Evolutionary conservation across 1,140 invertebrate species (phyloP).

Genomic region (Pogonus chalceus): DNA sequence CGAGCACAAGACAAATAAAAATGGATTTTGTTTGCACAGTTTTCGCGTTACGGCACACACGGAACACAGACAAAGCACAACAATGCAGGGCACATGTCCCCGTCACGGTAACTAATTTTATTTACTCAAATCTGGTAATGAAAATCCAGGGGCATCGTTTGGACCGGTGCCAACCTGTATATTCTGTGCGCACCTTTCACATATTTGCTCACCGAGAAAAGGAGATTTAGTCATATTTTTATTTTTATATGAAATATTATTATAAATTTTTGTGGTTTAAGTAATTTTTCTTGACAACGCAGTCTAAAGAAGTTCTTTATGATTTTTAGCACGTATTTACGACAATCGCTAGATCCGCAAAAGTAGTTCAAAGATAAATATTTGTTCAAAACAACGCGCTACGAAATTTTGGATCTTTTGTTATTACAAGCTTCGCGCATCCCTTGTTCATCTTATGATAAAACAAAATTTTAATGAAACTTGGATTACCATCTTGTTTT

Average conservation of each 20-base stretch:
- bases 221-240: too few relatives aligned
- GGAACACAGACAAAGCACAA: neutral
- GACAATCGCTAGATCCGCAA: neutral
- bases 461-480: neutral
- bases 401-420: too few relatives aligned
- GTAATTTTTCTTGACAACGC: too few relatives aligned
- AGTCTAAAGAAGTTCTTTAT: too few relatives aligned
- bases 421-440: too few relatives aligned
- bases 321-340: neutral
- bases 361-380: constrained; percentile 1
- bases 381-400: constrained; percentile 1
- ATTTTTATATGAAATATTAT: too few relatives aligned
- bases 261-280: too few relatives aligned
- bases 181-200: too few relatives aligned
- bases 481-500: too few relatives aligned
- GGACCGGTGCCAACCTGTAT: neutral
- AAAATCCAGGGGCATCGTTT: neutral
- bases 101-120: neutral
- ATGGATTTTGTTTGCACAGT: neutral
- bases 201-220: too few relatives aligned
- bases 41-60: neutral
- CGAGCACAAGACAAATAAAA: neutral
- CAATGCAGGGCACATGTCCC: neutral
- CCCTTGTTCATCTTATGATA: neutral
- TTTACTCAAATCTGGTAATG: neutral